These are phyloP conservation scores for Zhengitettix transpicula DNA, from an alignment of 2,888 invertebrate genomes.

Conservation along the genomic window DNA sequence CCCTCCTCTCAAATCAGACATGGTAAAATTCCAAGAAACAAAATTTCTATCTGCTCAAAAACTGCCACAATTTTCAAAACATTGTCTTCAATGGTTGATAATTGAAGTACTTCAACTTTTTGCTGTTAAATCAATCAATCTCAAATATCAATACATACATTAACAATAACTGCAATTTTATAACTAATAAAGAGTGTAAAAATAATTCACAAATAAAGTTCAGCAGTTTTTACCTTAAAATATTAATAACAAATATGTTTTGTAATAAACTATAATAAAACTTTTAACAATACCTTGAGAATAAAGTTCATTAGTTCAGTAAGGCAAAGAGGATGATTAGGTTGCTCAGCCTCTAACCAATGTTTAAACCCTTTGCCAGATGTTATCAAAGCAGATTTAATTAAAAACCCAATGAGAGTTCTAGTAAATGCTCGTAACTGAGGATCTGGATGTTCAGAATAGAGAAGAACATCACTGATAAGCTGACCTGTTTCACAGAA, in stretches of 20 bases:
- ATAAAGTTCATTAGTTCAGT: slow-evolving; percentile 7
- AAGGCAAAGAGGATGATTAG: slow-evolving; percentile 1
- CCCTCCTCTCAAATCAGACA: too few relatives aligned
- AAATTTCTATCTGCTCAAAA: too few relatives aligned
- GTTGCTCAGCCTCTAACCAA: slow-evolving; percentile 5
- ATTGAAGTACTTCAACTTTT: too few relatives aligned
- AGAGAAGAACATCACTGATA: slow-evolving; percentile 52
- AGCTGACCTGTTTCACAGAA: slow-evolving; percentile 29
- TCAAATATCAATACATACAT: too few relatives aligned
- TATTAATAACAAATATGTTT: background rate
- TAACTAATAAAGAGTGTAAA: too few relatives aligned
- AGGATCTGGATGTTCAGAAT: slow-evolving; percentile 59
- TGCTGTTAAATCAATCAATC: too few relatives aligned
- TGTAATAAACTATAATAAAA: background rate
- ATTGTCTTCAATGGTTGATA: too few relatives aligned
- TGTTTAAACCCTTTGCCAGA: slow-evolving; percentile 32
- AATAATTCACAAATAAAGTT: too few relatives aligned
- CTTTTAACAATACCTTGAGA: slow-evolving; percentile 6
- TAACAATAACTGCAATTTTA: too few relatives aligned
- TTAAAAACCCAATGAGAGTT: slow-evolving; percentile 47
- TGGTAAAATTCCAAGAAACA: too few relatives aligned
- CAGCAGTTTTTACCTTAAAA: too few relatives aligned
- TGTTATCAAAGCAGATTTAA: slow-evolving; percentile 39
- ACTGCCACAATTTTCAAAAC: too few relatives aligned
- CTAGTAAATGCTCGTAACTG: slow-evolving; percentile 61